These are phyloP conservation scores for Mixornis gularis DNA, from an alignment of 2,113 vertebrate species.

Conservation along the genomic window DNA sequence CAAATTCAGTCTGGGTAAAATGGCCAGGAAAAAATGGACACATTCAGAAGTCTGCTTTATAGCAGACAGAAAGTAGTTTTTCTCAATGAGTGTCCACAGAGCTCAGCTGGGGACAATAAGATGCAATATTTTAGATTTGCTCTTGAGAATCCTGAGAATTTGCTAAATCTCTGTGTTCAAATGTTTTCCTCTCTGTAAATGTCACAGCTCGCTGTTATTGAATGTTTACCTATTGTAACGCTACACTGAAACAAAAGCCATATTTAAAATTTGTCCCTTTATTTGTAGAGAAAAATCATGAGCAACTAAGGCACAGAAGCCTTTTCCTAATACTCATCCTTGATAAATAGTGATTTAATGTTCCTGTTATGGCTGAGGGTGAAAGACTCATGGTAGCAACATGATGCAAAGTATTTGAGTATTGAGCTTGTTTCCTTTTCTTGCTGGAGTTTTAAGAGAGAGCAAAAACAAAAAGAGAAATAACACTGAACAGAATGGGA, in stretches of 20 bases:
- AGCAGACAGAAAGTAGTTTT: neutral
- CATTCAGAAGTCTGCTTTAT: neutral
- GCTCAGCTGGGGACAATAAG: neutral
- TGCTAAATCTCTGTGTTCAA: neutral
- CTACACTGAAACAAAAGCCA: slow-evolving; percentile 8
- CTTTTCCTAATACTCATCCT: neutral
- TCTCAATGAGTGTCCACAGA: neutral
- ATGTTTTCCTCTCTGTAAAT: slow-evolving; percentile 23
- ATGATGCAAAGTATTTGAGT: neutral
- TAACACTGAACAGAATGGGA: neutral
- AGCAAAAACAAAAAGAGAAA: neutral
- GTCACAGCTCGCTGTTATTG: slow-evolving; percentile 17
- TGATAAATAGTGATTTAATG: neutral
- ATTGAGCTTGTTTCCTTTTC: neutral
- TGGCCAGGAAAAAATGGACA: neutral
- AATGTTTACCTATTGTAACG: neutral
- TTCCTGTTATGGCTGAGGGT: neutral
- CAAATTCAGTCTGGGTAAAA: neutral
- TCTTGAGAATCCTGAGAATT: slow-evolving; percentile 11
- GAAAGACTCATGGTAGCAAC: neutral
- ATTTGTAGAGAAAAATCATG: neutral
- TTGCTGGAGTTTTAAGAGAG: neutral
- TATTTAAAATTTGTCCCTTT: neutral
- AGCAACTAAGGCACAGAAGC: neutral
- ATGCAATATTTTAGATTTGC: slow-evolving; percentile 11